Base-by-base conservation (phyloP, 2,888 invertebrate species). In the Orchesellides sinensis region DNA sequence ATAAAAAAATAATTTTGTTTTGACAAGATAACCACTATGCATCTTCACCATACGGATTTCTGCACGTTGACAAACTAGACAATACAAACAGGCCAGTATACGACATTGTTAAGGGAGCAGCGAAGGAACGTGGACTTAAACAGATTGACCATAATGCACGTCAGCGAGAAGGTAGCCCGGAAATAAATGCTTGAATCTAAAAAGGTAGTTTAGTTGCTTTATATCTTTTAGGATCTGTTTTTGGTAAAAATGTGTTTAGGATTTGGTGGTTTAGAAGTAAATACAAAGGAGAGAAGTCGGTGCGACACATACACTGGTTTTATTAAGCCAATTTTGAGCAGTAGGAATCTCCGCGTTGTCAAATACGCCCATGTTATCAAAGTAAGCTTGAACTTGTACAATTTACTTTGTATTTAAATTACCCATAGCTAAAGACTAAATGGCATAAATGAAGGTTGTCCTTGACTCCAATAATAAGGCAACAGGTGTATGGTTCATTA, bases 261-360 rank as follows among this genome's bases (percentile, higher is more conserved):
- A 27, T 83, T 87, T 27, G 80, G 79, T 27, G 32, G 35, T 0
- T 25, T 83, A 6, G 88, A 88, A 70, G 83, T 77, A 0, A 82
- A 83, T 0, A 83, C 83, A 68, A 86, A 82, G 19, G 81, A 85
- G 23, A 86, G 86, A 6, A 45, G 75, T 29, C 75, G 88, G n/a
- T 73, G 25, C 54, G 84, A 83, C 10, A 86, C 87, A 2, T 87
- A 69, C 59, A 0, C 80, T 1, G 85, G 86, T 19, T 87, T 88
- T 49, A 1, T 88, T 8, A 68, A 84, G 6, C 73, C 85, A 69
- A 25, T 74, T 32, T 0, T 27, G 12, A 91, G 95, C 2, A 56
- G 85, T 25, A 25, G 54, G 23, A 87, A 87, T 81, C 73, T 88
- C 8, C 77, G 68, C 14, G 77, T 88, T 56, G 83, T 79, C 0